Evolutionary conservation across 1,140 invertebrate species (phyloP), one percentile per base, ranked within the genome.

Genomic region (Ganaspis sp.): DNA sequence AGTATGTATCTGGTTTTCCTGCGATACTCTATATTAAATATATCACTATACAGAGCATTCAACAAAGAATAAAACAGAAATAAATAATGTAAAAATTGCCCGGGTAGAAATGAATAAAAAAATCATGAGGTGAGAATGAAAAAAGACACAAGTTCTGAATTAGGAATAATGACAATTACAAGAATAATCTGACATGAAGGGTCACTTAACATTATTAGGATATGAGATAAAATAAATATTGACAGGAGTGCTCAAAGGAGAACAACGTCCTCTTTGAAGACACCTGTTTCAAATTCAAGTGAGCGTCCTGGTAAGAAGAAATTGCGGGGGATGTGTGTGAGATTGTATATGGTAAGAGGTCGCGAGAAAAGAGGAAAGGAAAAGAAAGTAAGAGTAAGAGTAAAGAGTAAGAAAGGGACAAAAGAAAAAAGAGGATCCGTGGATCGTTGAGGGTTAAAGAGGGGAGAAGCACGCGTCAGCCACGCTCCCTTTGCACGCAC

Each of bases 391-490:
- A 69, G 76, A 77, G 54, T 69, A 64, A 73, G 17, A 70, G n/a
- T 45, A 45, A 15, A 45, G 73, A 72, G 69, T 38, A 19, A 71
- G 78, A 80, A 40, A 72, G 15, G 26, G 58, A 64, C 26, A 76
- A 77, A 73, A 82, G 73, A 64, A 69, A 79, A 71, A 70, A 38
- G 76, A 82, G 75, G 82, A 77, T 73, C 77, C 83, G 78, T 79
- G 78, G 77, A 80, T 79, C 82, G 79, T 83, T 81, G 78, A 81
- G 78, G 83, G 83, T 84, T 83, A 84, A 87, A 87, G 89, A 87
- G 87, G 89, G 89, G 88, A 89, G 88, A 89, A 90, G 88, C 89
- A 90, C 89, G 89, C 89, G 89, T 90, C 88, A 78, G 89, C 89
- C 89, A 90, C 89, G 89, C 86, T 87, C 81, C 86, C 84, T 81